Evolutionary conservation across 2,113 vertebrate genomes (phyloP).

Genomic region (Columba janthina): DNA sequence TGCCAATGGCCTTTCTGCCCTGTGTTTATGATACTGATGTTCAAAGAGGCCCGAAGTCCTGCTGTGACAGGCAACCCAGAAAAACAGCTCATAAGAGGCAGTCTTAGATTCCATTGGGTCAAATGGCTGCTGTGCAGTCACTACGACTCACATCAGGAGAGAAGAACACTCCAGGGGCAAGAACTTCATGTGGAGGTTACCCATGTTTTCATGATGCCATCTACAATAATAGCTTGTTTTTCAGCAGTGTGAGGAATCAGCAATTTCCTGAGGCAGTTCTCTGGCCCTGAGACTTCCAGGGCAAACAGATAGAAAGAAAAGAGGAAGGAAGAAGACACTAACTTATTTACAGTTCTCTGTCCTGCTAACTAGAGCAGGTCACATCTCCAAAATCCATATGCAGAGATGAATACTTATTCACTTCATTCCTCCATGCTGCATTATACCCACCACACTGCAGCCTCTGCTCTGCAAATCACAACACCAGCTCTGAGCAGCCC

Average conservation of each 20-base stretch:
- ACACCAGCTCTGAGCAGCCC: neutral
- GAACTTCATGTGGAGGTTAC: neutral
- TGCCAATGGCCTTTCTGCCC: neutral
- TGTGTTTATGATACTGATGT: neutral
- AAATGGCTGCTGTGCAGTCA: slow-evolving; percentile 8
- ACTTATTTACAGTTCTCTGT: neutral
- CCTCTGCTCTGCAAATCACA: neutral
- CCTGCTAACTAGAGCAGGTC: neutral
- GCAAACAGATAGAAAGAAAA: neutral
- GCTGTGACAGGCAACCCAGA: slow-evolving; percentile 13
- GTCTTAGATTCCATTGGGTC: slow-evolving; percentile 10
- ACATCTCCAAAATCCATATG: neutral
- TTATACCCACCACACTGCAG: neutral
- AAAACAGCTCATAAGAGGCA: slow-evolving; percentile 15
- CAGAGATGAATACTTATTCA: neutral
- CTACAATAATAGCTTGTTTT: slow-evolving; percentile 1
- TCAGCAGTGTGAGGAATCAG: neutral
- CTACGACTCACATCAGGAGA: slow-evolving; percentile 18
- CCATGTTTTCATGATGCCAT: neutral
- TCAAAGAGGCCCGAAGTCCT: slow-evolving; percentile 30
- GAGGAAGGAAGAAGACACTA: neutral
- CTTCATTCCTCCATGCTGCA: neutral
- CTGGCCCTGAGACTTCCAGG: neutral
- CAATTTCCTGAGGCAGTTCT: neutral
- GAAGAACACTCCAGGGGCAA: slow-evolving; percentile 15